phyloP scores from a whole-genome alignment of 2,797 vertebrate genomes.

The Tenualosa ilisha region DNA sequence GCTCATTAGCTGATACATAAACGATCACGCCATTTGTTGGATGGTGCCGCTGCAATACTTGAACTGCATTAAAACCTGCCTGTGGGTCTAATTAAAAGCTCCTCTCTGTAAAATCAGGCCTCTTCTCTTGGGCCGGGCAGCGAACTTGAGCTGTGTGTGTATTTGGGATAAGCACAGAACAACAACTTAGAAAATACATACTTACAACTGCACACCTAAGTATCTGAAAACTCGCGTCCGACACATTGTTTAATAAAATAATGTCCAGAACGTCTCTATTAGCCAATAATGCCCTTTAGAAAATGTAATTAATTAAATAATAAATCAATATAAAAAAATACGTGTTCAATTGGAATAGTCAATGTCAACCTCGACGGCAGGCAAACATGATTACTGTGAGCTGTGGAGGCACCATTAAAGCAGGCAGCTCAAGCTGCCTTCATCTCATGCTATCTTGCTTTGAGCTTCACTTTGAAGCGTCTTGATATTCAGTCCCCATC shows the following conservation, averaged over 20 bases:
- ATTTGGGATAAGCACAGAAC: not conserved
- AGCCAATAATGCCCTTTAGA: not conserved
- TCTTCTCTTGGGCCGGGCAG: not conserved
- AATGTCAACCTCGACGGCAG: not conserved
- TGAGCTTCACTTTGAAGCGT: not conserved
- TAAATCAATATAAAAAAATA: not conserved
- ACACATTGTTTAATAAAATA: not conserved
- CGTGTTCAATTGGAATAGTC: not conserved
- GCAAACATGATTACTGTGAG: conserved; percentile 2
- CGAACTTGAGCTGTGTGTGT: not conserved
- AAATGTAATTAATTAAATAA: not conserved
- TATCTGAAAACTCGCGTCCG: not conserved
- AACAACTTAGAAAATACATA: conserved; percentile 11
- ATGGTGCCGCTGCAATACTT: not conserved
- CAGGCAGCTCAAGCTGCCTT: not conserved
- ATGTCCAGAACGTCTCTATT: not conserved
- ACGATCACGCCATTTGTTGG: not conserved
- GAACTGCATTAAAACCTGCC: conserved; percentile 4
- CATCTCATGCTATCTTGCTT: conserved; percentile 4
- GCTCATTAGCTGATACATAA: not conserved
- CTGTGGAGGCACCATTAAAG: not conserved
- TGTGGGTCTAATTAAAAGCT: not conserved
- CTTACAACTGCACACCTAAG: not conserved
- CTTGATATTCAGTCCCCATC: conserved; percentile 17
- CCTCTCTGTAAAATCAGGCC: not conserved